Evolutionary conservation across 2,888 invertebrate species (phyloP), one percentile per base, ranked within the genome.

Genomic region (Melanostoma mellinum): DNA sequence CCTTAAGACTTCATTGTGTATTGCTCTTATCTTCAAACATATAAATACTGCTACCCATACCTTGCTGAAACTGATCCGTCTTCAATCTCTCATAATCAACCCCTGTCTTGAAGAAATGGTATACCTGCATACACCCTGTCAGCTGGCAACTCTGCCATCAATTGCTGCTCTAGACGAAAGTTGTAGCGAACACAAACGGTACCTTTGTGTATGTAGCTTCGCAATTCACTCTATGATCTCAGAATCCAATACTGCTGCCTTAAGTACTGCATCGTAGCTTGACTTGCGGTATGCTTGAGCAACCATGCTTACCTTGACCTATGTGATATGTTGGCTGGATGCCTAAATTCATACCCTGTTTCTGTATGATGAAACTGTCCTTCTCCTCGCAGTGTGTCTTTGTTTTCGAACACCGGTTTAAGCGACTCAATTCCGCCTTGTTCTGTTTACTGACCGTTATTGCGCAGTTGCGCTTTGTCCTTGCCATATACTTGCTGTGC

Each of bases 11-110:
- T 60, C 46, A 6, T 44, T 60, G 9, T 60, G 58, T 32, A 8
- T 42, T 8, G 65, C 65, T 68, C 52, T 67, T 6, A 60, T 68
- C 40, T 60, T 68, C 6, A 68, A 8, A 30, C 53, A 75, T 9
- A 75, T 50, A 44, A 58, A 60, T 20, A 68, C 32, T 10, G 53
- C 52, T 61, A 36, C 10, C 36, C 36, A 10, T 36, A 36, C n/a
- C n/a, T 53, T 35, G 3, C 6, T 10, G 2, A 36, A 3, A 44
- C 44, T 44, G 9, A 42, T 20, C 50, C 32, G 60, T 56, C 32
- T 72, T n/a, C 30, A 35, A 9, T 8, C 46, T 36, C n/a, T 65
- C 38, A 65, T 55, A 63, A 46, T 65, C 55, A 20, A 69, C 56
- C 32, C 69, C 58, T 3, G 58, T 20, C 1, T n/a, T 40, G 40